These are phyloP conservation scores for Entelurus aequoreus DNA, from an alignment of 2,113 vertebrate species.

Conservation along the genomic window DNA sequence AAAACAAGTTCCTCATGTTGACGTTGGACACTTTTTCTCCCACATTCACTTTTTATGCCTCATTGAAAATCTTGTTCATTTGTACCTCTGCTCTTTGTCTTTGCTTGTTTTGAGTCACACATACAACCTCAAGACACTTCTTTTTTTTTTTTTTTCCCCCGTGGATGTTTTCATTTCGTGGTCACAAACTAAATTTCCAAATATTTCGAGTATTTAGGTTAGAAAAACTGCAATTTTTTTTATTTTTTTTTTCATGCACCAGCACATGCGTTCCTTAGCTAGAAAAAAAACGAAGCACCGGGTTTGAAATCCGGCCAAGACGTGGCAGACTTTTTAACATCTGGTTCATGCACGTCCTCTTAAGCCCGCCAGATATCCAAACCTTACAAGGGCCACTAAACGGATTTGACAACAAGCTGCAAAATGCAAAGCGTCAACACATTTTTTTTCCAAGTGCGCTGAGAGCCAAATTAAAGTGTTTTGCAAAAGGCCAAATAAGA, in stretches of 20 bases:
- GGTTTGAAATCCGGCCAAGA: conserved; percentile 42
- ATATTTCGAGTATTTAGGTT: conserved; percentile 4
- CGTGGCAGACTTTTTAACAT: conserved; percentile 52
- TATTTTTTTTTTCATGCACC: not conserved
- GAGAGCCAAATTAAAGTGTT: conserved; percentile 55
- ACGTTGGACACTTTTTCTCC: conserved; percentile 6
- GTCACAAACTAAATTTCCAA: conserved; percentile 2
- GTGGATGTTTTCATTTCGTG: conserved; percentile 5
- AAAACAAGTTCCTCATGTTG: conserved; percentile 3
- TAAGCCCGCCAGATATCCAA: conserved; percentile 37
- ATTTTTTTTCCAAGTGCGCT: conserved; percentile 43
- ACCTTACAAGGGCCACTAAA: conserved; percentile 43
- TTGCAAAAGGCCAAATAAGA: conserved; percentile 38
- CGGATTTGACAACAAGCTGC: conserved; percentile 58
- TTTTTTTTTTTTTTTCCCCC: not conserved
- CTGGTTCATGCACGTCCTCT: conserved; percentile 40
- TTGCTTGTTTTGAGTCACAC: conserved; percentile 2
- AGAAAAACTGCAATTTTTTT: not conserved
- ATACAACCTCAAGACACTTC: conserved; percentile 2
- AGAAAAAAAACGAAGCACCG: conserved; percentile 41
- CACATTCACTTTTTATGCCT: conserved; percentile 22
- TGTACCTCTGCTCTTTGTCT: conserved; percentile 38
- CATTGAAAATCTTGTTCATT: conserved; percentile 6
- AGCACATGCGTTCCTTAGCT: conserved; percentile 4
- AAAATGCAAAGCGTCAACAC: conserved; percentile 39